These are phyloP conservation scores for Chelonoidis abingdonii DNA, from an alignment of 2,113 vertebrate species.

Conservation along the genomic window DNA sequence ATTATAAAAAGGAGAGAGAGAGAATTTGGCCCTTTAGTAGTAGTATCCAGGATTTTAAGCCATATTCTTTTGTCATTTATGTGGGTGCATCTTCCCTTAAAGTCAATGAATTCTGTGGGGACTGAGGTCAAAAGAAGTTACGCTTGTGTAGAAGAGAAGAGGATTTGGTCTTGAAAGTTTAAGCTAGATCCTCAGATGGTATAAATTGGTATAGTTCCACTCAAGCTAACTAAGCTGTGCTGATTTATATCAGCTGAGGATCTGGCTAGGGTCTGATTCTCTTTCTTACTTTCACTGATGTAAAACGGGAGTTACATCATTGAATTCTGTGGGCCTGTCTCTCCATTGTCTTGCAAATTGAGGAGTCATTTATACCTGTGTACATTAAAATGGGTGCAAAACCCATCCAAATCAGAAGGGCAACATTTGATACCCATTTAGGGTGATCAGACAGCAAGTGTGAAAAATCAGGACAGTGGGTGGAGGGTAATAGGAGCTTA, in stretches of 20 bases:
- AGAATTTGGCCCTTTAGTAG: conserved; percentile 33
- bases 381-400: not conserved
- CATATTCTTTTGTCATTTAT: not conserved
- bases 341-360: not conserved
- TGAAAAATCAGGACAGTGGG: no score
- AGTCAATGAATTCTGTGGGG: not conserved
- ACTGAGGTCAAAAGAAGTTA: not conserved
- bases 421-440: not conserved
- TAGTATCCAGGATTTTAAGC: conserved; percentile 32
- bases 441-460: not conserved
- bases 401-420: not conserved
- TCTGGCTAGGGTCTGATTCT: not conserved
- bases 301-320: not conserved
- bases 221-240: not conserved
- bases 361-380: not conserved
- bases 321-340: not conserved
- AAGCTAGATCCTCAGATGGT: conserved; percentile 2
- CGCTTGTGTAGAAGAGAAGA: not conserved
- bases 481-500: no score
- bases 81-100: not conserved
- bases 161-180: not conserved
- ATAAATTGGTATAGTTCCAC: not conserved
- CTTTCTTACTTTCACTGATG: not conserved
- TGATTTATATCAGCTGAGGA: not conserved
- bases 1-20: not conserved